A percentile compares a stretch with the other conserved stretches of the same genome.
Conservation (phyloP, 1,140 invertebrate species). For the Eumaeus atala region DNA sequence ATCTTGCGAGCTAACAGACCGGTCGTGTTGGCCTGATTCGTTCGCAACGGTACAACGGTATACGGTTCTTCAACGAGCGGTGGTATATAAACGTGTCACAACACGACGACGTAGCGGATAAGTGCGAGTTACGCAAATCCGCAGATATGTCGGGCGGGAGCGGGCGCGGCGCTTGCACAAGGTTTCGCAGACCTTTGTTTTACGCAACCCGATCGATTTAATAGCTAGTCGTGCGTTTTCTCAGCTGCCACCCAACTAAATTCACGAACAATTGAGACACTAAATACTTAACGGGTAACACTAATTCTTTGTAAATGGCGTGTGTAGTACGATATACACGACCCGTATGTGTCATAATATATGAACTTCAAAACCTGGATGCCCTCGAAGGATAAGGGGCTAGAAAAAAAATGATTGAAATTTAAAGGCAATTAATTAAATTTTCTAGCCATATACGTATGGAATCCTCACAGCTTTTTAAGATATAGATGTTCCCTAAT, state of each 20-base stretch:
- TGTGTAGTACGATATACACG: not conserved
- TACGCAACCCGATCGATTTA: constrained; percentile 71
- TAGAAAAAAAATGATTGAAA: too few species aligned
- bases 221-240: constrained; percentile 64
- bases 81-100: constrained; percentile 59
- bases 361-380: too few species aligned
- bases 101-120: constrained; percentile 64
- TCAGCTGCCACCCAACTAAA: constrained; percentile 48
- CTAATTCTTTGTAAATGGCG: not conserved
- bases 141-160: constrained; percentile 68
- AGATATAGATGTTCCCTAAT: too few species aligned
- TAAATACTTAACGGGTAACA: constrained; percentile 16
- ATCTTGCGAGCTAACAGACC: too few species aligned
- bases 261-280: constrained; percentile 40
- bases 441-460: too few species aligned
- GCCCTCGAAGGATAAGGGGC: too few species aligned
- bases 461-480: too few species aligned
- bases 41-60: constrained; percentile 3
- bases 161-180: constrained; percentile 71
- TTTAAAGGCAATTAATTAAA: too few species aligned
- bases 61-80: constrained; percentile 24
- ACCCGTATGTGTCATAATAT: too few species aligned
- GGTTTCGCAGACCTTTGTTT: constrained; percentile 73
- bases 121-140: constrained; percentile 72
- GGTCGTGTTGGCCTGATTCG: too few species aligned